Evolutionary conservation across 2,113 vertebrate genomes (phyloP), one percentile per base, ranked within the genome.

Genomic region (Solenodon paradoxus): DNA sequence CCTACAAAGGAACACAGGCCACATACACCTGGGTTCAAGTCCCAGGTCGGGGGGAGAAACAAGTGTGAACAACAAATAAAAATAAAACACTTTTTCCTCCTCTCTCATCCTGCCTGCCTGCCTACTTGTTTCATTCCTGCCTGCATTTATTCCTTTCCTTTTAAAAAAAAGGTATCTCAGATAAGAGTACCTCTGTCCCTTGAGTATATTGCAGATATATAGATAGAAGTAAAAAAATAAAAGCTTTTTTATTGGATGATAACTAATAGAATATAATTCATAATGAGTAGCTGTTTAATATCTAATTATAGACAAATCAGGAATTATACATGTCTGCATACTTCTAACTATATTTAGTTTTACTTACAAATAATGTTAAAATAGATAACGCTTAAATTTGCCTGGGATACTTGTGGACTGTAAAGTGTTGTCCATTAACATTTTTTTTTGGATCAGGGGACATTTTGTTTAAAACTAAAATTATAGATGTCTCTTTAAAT

Each of bases 351-450:
- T 86, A 42, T 83, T 85, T 92, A 47, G 7, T 82, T 95, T 94
- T 88, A 30, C 69, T 89, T 57, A 30, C 40, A 92, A 86, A 42
- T 72, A 89, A 17, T 75, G 71, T 83, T 94, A 84, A 86, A 96
- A 85, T 93, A n/a, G 68, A 19, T 47, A n/a, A n/a, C 79, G 82
- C 30, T 80, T 71, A 82, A 51, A 59, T 38, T 96, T 90, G 22
- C 78, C 12, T 79, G 22, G 5, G 63, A 59, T 74, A 61, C 59
- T 95, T 11, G 61, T 80, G 30, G 57, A 80, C 26, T 59, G 11
- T 32, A 63, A 51, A 89, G 17, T 81, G 15, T 84, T 93, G 24
- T 5, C 45, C 49, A 53, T 78, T 88, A 51, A n/a, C 9, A 71
- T 40, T 26, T 75, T 96, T 82, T 66, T 47, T 61, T 47, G 74